These are phyloP conservation scores for Sebastes dallii DNA, from an alignment of 2,797 vertebrate species.

Conservation along the genomic window DNA sequence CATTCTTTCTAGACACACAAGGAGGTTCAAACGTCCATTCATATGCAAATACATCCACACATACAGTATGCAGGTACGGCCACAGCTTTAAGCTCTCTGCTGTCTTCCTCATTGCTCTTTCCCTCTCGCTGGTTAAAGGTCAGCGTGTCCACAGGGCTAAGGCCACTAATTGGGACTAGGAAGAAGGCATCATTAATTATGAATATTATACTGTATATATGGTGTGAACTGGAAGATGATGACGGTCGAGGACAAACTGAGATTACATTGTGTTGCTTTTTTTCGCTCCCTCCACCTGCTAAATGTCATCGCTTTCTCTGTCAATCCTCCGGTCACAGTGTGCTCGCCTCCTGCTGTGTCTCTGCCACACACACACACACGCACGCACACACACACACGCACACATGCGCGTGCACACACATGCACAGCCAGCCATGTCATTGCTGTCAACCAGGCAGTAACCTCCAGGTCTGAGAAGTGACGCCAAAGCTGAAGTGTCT, in stretches of 20 bases:
- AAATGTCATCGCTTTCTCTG: constrained; percentile 37
- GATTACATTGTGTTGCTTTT: background rate
- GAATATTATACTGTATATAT: constrained; percentile 6
- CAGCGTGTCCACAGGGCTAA: constrained; percentile 6
- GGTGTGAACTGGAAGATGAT: background rate
- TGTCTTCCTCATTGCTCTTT: constrained; percentile 1
- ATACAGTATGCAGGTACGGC: background rate
- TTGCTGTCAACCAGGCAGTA: background rate
- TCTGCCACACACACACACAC: background rate
- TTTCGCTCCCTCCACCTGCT: constrained; percentile 22
- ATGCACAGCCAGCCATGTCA: background rate
- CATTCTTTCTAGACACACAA: background rate
- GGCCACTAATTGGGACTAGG: constrained; percentile 8
- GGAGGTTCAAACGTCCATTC: background rate
- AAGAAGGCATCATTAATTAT: constrained; percentile 45
- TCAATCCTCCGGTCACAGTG: constrained; percentile 15
- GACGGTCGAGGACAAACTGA: constrained; percentile 3
- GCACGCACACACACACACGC: background rate
- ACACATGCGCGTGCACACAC: background rate
- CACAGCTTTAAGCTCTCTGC: background rate
- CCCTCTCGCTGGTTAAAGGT: constrained; percentile 37
- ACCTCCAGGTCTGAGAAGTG: background rate
- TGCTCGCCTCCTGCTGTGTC: constrained; percentile 8
- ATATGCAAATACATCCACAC: background rate
- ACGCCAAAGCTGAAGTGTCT: background rate